Evolutionary conservation across 1,140 invertebrate genomes (phyloP).

Genomic region (Meteorus sp.): DNA sequence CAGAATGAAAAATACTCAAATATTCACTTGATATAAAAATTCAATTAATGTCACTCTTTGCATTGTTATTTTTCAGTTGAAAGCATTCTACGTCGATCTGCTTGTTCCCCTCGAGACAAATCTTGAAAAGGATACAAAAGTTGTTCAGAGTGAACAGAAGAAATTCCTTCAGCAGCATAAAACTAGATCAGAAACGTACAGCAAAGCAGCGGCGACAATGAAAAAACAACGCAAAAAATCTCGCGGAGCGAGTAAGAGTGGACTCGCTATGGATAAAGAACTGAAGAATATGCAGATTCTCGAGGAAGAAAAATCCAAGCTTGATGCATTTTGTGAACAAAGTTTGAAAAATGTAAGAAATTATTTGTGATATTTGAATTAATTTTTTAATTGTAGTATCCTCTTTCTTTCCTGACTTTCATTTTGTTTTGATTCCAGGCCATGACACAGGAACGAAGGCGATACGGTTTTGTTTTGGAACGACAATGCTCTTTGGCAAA

Average conservation of each 20-base stretch:
- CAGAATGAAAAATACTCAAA: background rate
- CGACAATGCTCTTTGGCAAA: conserved; percentile 89
- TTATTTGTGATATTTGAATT: background rate
- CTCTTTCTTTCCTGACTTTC: too few species aligned
- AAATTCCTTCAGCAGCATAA: conserved; percentile 88
- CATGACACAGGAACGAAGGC: conserved; percentile 88
- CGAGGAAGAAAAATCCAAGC: conserved; percentile 87
- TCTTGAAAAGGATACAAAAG: conserved; percentile 91
- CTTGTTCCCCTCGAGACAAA: conserved; percentile 89
- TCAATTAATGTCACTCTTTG: conserved; percentile 23
- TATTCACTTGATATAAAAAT: conserved; percentile 24
- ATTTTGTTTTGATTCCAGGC: conserved; percentile 68
- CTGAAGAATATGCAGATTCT: conserved; percentile 88
- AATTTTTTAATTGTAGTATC: background rate
- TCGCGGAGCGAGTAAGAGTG: conserved; percentile 74
- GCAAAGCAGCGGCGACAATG: conserved; percentile 84
- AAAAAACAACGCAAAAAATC: conserved; percentile 89
- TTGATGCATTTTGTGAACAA: conserved; percentile 87
- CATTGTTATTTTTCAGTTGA: conserved; percentile 67
- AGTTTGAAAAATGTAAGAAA: conserved; percentile 85
- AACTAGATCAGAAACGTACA: conserved; percentile 82
- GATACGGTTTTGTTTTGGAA: conserved; percentile 92
- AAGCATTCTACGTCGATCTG: conserved; percentile 92
- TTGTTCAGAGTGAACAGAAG: conserved; percentile 90
- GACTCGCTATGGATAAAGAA: conserved; percentile 83